Percentiles rank a stretch among this genome's conserved stretches.
These are phyloP conservation scores for Lordiphosa mommai DNA, from an alignment of 1,140 invertebrate genomes.

Conservation along the genomic window DNA sequence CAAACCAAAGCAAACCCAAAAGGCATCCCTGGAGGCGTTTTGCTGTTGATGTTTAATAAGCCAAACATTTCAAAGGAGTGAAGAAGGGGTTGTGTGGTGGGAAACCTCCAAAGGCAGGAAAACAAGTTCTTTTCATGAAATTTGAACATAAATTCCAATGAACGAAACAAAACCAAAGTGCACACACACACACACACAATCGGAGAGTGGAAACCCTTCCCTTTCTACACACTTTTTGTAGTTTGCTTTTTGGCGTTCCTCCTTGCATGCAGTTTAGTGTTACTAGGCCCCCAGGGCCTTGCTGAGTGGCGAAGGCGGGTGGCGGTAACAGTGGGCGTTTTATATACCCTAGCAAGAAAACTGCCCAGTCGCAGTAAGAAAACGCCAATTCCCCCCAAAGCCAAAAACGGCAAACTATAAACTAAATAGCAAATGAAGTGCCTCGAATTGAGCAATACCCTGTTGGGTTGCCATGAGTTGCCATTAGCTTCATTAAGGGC, in stretches of 20 bases:
- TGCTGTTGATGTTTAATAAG: conserved; percentile 70
- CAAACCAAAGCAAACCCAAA: neutral
- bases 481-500: too few relatives aligned
- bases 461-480: neutral
- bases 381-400: conserved; percentile 40
- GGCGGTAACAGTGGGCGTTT: conserved; percentile 8
- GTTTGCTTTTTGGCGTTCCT: conserved; percentile 36
- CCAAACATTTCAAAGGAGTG: conserved; percentile 22
- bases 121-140: conserved; percentile 71
- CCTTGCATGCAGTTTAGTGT: conserved; percentile 61
- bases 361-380: conserved; percentile 55
- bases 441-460: conserved; percentile 10
- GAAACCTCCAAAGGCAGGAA: conserved; percentile 28
- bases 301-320: conserved; percentile 11
- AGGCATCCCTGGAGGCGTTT: conserved; percentile 42
- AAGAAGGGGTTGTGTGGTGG: conserved; percentile 4
- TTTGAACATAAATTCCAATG: conserved; percentile 72
- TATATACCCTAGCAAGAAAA: conserved; percentile 29
- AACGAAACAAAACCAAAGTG: conserved; percentile 66
- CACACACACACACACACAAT: conserved; percentile 3
- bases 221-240: conserved; percentile 6
- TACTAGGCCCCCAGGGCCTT: conserved; percentile 38
- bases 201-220: neutral
- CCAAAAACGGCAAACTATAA: conserved; percentile 43
- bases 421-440: conserved; percentile 26